These are phyloP conservation scores for Choristoneura fumiferana DNA, from an alignment of 1,140 invertebrate genomes.

Conservation along the genomic window DNA sequence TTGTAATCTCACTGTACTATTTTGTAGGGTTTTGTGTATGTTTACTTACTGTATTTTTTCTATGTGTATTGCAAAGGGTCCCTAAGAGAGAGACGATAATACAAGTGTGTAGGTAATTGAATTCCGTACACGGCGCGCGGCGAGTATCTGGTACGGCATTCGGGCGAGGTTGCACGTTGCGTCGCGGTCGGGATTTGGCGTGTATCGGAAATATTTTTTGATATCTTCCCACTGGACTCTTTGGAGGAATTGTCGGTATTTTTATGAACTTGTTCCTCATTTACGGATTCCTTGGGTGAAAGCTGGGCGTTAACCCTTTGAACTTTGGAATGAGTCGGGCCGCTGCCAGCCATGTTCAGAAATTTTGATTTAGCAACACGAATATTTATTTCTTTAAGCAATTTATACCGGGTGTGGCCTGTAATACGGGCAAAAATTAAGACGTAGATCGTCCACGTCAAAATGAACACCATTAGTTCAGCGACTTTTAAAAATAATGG, in stretches of 20 bases:
- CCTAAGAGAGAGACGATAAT: slow-evolving; percentile 18
- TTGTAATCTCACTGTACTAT: too few relatives aligned
- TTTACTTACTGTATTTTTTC: too few relatives aligned
- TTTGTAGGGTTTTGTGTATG: too few relatives aligned
- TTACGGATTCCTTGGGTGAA: slow-evolving; percentile 35
- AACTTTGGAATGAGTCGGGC: neutral
- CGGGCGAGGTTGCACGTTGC: slow-evolving; percentile 38
- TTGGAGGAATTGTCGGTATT: slow-evolving; percentile 48
- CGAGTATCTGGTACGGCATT: slow-evolving; percentile 37
- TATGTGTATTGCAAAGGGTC: neutral
- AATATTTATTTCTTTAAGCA: neutral
- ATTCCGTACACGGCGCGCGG: slow-evolving; percentile 60
- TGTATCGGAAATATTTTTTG: slow-evolving; percentile 64
- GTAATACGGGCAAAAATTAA: too few relatives aligned
- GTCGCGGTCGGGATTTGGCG: slow-evolving; percentile 55
- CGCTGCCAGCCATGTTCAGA: neutral
- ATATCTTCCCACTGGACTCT: slow-evolving; percentile 41
- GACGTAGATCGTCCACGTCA: too few relatives aligned
- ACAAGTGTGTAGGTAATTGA: slow-evolving; percentile 46
- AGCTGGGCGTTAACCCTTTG: slow-evolving; percentile 8
- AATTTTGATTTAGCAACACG: neutral
- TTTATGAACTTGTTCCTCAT: slow-evolving; percentile 45
- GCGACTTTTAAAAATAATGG: too few relatives aligned
- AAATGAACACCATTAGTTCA: too few relatives aligned
- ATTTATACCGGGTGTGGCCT: too few relatives aligned